Conservation (phyloP, 2,113 vertebrate species). For the Corythornis cristatus region DNA sequence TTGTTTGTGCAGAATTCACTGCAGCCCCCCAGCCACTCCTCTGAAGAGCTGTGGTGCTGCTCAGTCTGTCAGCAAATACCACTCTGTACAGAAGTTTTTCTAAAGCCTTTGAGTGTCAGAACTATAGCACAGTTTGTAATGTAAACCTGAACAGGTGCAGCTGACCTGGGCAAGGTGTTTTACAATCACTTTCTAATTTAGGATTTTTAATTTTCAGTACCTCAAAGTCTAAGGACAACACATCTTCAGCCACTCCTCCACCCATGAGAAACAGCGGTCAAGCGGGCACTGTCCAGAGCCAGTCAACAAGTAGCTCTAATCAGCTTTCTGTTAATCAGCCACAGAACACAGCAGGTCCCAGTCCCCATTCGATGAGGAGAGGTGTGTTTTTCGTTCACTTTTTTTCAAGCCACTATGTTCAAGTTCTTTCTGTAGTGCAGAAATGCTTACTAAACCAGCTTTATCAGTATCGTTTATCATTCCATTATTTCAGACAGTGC, state of each 20-base stretch:
- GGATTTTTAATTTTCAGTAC: constrained; percentile 66
- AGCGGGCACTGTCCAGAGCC: background rate
- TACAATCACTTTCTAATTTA: background rate
- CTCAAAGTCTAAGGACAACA: constrained; percentile 81
- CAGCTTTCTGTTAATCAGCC: constrained; percentile 76
- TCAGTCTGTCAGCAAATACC: background rate
- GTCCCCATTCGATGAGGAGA: constrained; percentile 88
- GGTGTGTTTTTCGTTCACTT: constrained; percentile 72
- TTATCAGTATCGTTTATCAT: background rate
- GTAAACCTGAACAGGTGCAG: background rate
- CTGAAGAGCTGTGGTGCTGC: background rate
- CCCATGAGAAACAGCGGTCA: constrained; percentile 81
- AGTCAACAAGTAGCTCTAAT: constrained; percentile 36
- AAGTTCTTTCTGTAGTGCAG: background rate
- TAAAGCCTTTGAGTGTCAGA: background rate
- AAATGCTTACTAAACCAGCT: background rate
- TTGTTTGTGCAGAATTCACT: background rate
- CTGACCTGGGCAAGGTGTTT: background rate
- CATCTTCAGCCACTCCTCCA: constrained; percentile 62
- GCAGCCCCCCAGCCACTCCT: background rate
- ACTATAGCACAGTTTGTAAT: fast-evolving
- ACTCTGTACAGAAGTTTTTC: background rate
- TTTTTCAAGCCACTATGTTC: background rate
- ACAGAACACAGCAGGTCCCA: constrained; percentile 82
- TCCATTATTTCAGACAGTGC: background rate